A percentile compares a stretch with the other conserved stretches of the same genome.
These are phyloP conservation scores for Trogon surrucura DNA, from an alignment of 2,113 vertebrate species.

Conservation along the genomic window DNA sequence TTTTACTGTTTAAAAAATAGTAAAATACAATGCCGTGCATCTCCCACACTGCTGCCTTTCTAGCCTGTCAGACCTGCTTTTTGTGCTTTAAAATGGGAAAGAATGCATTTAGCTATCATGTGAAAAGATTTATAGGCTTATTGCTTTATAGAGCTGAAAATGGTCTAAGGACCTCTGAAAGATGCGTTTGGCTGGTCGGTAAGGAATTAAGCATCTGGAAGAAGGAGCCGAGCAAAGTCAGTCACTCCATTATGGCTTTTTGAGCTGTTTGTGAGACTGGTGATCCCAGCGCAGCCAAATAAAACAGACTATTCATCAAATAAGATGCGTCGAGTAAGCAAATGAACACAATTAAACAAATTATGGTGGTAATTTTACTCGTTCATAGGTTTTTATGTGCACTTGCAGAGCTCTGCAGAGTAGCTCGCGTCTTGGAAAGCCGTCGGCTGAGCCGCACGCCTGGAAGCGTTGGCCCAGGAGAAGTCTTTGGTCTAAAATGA, in stretches of 20 bases:
- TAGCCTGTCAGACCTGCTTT: not conserved
- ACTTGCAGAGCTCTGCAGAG: not conserved
- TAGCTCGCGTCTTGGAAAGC: not conserved
- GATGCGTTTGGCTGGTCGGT: not conserved
- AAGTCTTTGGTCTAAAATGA: not conserved
- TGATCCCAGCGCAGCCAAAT: not conserved
- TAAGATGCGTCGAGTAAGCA: not conserved
- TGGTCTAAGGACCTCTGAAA: not conserved
- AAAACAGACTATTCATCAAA: not conserved
- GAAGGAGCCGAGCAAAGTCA: not conserved
- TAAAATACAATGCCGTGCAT: not conserved
- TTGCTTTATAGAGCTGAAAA: slow-evolving; percentile 4
- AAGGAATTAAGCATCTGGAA: not conserved
- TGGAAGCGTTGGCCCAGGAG: not conserved
- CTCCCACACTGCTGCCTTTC: not conserved
- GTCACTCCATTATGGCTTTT: not conserved
- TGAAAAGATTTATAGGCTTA: not conserved
- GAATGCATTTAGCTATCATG: not conserved
- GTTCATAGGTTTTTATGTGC: not conserved
- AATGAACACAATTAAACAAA: not conserved
- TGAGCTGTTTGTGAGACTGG: not conserved
- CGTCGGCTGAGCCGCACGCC: fast-evolving
- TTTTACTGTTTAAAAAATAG: not conserved
- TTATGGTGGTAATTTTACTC: not conserved
- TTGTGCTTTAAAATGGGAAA: not conserved